These are phyloP conservation scores for Apis cerana DNA, from an alignment of 1,140 invertebrate species.

Conservation along the genomic window DNA sequence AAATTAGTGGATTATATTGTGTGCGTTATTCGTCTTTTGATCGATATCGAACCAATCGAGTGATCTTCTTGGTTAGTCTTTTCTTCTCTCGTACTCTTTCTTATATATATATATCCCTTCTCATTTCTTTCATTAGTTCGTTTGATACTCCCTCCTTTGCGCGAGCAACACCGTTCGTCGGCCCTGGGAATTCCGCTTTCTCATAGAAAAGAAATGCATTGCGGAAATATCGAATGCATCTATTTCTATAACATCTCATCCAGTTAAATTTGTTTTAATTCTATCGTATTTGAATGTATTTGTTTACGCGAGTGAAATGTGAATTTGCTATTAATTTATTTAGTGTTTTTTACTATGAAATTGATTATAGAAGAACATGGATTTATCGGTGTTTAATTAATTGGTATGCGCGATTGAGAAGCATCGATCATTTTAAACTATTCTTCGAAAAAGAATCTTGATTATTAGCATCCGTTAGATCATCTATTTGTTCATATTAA, in stretches of 20 bases:
- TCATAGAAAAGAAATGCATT: slow-evolving; percentile 46
- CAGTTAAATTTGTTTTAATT: neutral
- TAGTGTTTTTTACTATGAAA: too few relatives aligned
- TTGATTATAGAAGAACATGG: slow-evolving; percentile 8
- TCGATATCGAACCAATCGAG: slow-evolving; percentile 27
- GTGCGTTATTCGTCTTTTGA: slow-evolving; percentile 24
- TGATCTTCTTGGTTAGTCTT: slow-evolving; percentile 10
- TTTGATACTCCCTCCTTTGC: slow-evolving; percentile 41
- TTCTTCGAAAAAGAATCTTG: too few relatives aligned
- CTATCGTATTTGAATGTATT: neutral
- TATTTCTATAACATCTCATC: slow-evolving; percentile 43
- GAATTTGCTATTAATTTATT: neutral
- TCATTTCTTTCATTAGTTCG: slow-evolving; percentile 23
- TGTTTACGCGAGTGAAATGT: neutral
- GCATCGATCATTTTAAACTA: neutral
- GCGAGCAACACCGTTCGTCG: slow-evolving; percentile 47
- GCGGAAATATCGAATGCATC: slow-evolving; percentile 53
- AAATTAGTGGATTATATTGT: slow-evolving; percentile 23
- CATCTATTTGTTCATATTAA: neutral
- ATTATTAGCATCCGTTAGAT: too few relatives aligned
- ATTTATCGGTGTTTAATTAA: slow-evolving; percentile 15
- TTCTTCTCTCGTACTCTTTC: slow-evolving; percentile 37
- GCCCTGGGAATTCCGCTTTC: slow-evolving; percentile 52
- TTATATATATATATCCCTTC: slow-evolving; percentile 31
- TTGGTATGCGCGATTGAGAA: neutral